These are phyloP conservation scores for Caerostris darwini DNA, from an alignment of 1,140 invertebrate species.

Conservation along the genomic window DNA sequence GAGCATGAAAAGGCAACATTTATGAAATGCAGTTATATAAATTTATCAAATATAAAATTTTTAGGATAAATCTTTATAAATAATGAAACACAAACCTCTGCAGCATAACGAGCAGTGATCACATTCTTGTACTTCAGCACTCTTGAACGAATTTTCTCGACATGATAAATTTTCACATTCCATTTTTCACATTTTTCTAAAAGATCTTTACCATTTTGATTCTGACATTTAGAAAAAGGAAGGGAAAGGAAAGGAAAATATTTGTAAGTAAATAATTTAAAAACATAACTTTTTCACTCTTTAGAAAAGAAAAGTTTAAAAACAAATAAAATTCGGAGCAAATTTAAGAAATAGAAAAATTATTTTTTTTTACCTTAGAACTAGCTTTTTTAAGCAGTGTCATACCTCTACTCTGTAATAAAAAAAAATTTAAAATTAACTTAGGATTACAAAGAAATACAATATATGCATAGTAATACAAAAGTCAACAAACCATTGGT, in stretches of 20 bases:
- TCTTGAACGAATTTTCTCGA: slow-evolving; percentile 23
- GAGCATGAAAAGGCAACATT: not conserved
- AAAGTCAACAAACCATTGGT: slow-evolving; percentile 6
- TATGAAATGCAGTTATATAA: not conserved
- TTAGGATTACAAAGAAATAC: not conserved
- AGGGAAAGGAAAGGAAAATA: not conserved
- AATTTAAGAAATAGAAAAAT: not conserved
- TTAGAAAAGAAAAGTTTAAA: too few species aligned
- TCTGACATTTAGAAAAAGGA: not conserved
- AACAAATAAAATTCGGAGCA: too few species aligned
- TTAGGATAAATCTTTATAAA: not conserved
- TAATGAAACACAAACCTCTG: not conserved
- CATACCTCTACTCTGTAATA: slow-evolving; percentile 32
- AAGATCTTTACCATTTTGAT: slow-evolving; percentile 3
- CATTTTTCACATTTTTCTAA: slow-evolving; percentile 28
- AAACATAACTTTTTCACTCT: not conserved
- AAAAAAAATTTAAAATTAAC: not conserved
- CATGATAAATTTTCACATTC: slow-evolving; percentile 53
- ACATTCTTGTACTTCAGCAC: not conserved
- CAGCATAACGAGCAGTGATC: not conserved
- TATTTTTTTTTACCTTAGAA: not conserved
- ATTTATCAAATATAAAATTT: too few species aligned
- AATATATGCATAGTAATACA: not conserved
- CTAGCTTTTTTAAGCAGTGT: slow-evolving; percentile 32
- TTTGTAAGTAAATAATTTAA: not conserved